phyloP scores from a whole-genome alignment of 2,113 vertebrate species.

The Scopus umbretta region DNA sequence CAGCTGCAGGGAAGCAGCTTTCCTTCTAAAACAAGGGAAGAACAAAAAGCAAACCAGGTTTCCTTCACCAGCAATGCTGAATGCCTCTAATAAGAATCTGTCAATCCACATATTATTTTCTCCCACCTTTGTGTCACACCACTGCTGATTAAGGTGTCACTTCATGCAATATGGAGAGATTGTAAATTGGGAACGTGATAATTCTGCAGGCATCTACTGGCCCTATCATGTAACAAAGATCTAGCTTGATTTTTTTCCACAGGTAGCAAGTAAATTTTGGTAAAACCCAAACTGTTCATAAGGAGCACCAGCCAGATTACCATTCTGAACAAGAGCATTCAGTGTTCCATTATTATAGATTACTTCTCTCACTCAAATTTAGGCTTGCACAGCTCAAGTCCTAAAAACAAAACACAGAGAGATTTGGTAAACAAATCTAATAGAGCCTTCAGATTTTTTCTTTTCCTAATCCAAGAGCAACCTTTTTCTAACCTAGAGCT shows the following conservation, averaged over 20 bases:
- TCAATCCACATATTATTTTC: not conserved
- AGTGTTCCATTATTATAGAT: fast-evolving
- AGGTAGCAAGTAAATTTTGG: not conserved
- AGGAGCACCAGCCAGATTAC: not conserved
- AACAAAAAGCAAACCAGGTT: not conserved
- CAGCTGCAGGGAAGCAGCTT: not conserved
- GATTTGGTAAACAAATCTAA: not conserved
- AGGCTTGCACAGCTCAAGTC: not conserved
- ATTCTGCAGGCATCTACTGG: too few species aligned
- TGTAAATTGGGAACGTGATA: fast-evolving
- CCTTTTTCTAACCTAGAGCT: not conserved
- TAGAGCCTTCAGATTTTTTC: not conserved
- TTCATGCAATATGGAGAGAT: not conserved
- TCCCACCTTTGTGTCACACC: not conserved
- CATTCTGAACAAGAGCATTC: not conserved
- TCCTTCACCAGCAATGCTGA: not conserved
- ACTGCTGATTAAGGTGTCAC: not conserved
- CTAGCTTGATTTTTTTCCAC: not conserved
- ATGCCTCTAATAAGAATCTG: not conserved
- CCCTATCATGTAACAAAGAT: fast-evolving
- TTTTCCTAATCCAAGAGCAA: not conserved
- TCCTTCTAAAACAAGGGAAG: not conserved
- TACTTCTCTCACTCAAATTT: not conserved
- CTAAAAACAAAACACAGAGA: not conserved
- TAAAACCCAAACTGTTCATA: not conserved